phyloP scores from a whole-genome alignment of 2,888 invertebrate genomes.

The Cataglyphis livida region DNA sequence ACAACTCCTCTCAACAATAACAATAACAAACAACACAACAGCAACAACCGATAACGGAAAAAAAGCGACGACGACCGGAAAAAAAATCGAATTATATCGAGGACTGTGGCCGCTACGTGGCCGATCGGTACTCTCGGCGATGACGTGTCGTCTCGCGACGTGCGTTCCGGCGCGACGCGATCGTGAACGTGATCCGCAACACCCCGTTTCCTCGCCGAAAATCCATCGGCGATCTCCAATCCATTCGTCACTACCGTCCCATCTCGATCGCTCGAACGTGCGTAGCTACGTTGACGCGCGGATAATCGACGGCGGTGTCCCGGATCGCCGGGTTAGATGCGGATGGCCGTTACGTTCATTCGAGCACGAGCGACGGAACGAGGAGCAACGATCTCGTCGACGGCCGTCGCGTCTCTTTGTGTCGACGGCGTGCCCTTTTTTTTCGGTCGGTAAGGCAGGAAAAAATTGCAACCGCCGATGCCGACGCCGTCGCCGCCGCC shows the following conservation, averaged over 20 bases:
- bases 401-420: conserved; percentile 30
- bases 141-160: conserved; percentile 55
- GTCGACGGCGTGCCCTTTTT: conserved; percentile 62
- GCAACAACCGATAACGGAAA: conserved; percentile 49
- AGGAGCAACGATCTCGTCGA: conserved; percentile 3
- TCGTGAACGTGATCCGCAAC: conserved; percentile 62
- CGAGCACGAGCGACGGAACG: conserved; percentile 12
- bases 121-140: conserved; percentile 62
- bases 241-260: conserved; percentile 66
- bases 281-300: not conserved
- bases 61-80: not conserved
- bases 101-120: conserved; percentile 66
- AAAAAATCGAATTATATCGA: not conserved
- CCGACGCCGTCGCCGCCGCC: not conserved
- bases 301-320: not conserved
- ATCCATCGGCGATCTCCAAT: conserved; percentile 70
- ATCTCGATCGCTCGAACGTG: conserved; percentile 33
- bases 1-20: conserved; percentile 44
- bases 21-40: conserved; percentile 51
- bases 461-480: not conserved
- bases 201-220: conserved; percentile 62
- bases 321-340: conserved; percentile 14
- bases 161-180: conserved; percentile 57
- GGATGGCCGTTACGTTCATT: conserved; percentile 24
- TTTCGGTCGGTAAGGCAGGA: conserved; percentile 72